Evolutionary conservation across 2,888 invertebrate species (phyloP), one percentile per base, ranked within the genome.

Genomic region (Polietes domitor): DNA sequence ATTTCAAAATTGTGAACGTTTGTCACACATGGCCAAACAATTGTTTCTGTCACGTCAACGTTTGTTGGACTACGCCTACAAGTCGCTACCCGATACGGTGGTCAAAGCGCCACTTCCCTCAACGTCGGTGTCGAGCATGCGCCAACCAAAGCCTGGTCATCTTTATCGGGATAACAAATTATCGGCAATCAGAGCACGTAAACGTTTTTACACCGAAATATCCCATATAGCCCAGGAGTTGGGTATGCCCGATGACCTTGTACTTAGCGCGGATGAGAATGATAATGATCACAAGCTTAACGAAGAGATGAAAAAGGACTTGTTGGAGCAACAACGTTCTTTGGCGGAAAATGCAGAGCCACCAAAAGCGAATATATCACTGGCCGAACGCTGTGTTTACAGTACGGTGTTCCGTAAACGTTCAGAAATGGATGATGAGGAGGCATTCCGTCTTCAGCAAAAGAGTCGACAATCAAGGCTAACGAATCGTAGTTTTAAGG

Each of bases 21-120:
- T 93, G 2, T 92, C 92, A 80, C 92, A 92, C 43, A 87, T 93
- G 77, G 90, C 93, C 5, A 93, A 93, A 86, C 96, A 96, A 88
- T 94, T 98, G 19, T 92, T 97, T 77, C 93, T 96, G 87, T 96
- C 96, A 17, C 94, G 97, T 86, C 95, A 96, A 91, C 94, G 95
- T 80, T 90, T 96, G 71, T 91, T 97, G 85, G 94, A 95, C 86
- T 94, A 94, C 86, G 94, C 95, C 0, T 94, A 94, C 88, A 93
- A 94, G 70, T 93, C 95, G 12, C 95, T 96, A 2, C 95, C 95
- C 0, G 89, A 88, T 47, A 58, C 65, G 9, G 37, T 81, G 15
- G 21, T 61, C 21, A 83, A 80, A 75, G 15, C 58, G 10, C 50
- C 82, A n/a, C 24, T n/a, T 1, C 12, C 37, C 12, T 17, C 79